Percentiles rank a stretch among this genome's conserved stretches.
These are phyloP conservation scores for Choristoneura rosaceana DNA, from an alignment of 2,888 invertebrate species.

Conservation along the genomic window DNA sequence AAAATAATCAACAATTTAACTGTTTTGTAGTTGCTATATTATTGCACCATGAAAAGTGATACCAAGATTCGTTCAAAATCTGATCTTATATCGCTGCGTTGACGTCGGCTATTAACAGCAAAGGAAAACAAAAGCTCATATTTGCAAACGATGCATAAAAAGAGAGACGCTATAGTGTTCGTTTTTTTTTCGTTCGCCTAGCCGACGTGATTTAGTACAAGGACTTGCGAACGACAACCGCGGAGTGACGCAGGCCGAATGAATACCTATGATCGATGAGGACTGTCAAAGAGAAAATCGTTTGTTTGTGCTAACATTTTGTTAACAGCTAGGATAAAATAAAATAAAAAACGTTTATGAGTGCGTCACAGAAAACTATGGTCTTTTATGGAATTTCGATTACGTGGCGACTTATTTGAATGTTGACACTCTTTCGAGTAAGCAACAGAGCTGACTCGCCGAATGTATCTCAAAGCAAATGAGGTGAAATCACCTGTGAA, in stretches of 20 bases:
- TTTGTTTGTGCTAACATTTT: conserved; percentile 13
- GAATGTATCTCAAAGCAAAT: not conserved
- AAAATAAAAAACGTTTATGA: not conserved
- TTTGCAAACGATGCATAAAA: conserved; percentile 32
- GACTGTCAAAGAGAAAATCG: conserved; percentile 26
- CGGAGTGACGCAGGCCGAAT: conserved; percentile 68
- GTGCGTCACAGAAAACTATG: not conserved
- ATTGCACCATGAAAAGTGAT: not conserved
- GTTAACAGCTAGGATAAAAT: conserved; percentile 1
- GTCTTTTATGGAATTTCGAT: too few relatives aligned
- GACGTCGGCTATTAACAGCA: conserved; percentile 8
- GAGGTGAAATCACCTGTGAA: conserved; percentile 17
- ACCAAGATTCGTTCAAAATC: conserved; percentile 5
- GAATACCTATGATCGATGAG: conserved; percentile 63
- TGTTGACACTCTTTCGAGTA: not conserved
- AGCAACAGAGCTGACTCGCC: not conserved
- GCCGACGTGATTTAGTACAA: conserved; percentile 66
- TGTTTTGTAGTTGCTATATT: not conserved
- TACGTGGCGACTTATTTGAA: not conserved
- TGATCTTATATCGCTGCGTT: conserved; percentile 1
- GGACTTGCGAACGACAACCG: conserved; percentile 64
- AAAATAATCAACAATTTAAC: not conserved
- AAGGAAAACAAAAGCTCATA: conserved; percentile 25
- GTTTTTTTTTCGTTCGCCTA: conserved; percentile 47
- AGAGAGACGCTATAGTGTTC: conserved; percentile 10